Percentiles rank a stretch among this genome's conserved stretches.
Conservation (phyloP, 2,888 invertebrate genomes). For the Amiota minor region DNA sequence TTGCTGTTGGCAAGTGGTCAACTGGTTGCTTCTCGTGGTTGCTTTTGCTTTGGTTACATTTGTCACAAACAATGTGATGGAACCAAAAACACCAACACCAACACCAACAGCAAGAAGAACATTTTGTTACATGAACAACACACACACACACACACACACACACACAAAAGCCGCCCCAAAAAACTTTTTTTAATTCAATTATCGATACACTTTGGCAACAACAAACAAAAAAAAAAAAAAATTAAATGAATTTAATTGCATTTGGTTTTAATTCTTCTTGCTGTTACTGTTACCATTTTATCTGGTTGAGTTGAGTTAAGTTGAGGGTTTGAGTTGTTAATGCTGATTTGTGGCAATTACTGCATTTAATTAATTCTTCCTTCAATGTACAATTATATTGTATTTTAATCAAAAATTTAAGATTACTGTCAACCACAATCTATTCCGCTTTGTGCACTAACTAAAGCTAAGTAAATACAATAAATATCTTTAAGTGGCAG, state of each 20-base stretch:
- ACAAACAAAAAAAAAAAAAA: not conserved
- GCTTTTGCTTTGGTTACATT: constrained; percentile 1
- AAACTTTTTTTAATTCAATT: constrained; percentile 22
- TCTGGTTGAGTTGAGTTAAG: not conserved
- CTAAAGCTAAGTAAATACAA: no score
- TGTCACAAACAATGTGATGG: not conserved
- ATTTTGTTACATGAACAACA: not conserved
- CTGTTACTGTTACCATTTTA: not conserved
- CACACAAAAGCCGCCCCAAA: not conserved
- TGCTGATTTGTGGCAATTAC: constrained; percentile 2
- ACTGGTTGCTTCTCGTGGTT: not conserved
- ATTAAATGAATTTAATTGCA: constrained; percentile 23
- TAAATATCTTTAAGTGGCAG: no score
- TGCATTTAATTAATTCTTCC: not conserved
- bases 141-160: not conserved
- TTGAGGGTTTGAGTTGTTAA: not conserved
- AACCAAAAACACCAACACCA: not conserved
- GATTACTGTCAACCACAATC: no score
- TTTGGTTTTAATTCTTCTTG: not conserved
- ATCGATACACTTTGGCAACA: constrained; percentile 22
- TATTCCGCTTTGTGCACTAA: no score
- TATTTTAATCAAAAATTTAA: no score
- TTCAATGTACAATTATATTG: no score
- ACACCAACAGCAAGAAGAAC: not conserved
- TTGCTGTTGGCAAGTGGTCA: constrained; percentile 7